Evolutionary conservation across 2,113 vertebrate genomes (phyloP).

Genomic region (Zosterops lateralis): DNA sequence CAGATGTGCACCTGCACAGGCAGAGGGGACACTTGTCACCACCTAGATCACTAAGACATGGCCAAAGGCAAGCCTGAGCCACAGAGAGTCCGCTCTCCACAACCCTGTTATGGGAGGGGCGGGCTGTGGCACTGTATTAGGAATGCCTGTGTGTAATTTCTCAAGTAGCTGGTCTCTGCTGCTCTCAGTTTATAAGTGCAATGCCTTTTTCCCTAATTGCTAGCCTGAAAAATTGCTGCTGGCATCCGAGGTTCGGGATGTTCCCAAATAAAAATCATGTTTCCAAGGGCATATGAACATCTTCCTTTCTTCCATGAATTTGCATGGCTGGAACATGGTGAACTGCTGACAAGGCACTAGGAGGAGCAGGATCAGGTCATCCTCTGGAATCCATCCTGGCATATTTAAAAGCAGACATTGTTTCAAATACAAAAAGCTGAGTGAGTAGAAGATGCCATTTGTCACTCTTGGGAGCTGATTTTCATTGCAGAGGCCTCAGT

Average conservation of each 20-base stretch:
- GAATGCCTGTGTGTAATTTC: background rate
- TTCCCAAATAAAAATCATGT: constrained; percentile 3
- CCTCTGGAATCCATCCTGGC: background rate
- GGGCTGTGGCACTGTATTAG: background rate
- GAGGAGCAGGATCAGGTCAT: background rate
- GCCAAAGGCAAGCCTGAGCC: background rate
- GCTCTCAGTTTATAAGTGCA: background rate
- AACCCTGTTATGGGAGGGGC: accelerated
- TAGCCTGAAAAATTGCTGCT: background rate
- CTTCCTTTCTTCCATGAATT: background rate
- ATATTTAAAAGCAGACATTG: background rate
- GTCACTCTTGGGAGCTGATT: background rate
- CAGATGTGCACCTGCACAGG: background rate
- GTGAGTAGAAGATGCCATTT: background rate
- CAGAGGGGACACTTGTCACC: background rate
- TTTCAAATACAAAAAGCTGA: background rate
- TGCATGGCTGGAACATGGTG: background rate
- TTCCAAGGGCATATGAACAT: background rate
- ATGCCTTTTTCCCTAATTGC: background rate
- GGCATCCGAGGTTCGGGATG: background rate
- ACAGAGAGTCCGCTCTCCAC: background rate
- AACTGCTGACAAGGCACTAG: background rate
- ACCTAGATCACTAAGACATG: background rate
- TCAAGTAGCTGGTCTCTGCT: background rate
- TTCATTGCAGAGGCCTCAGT: background rate